Evolutionary conservation across 2,797 vertebrate genomes (phyloP).

Genomic region (Leptoclinus maculatus): DNA sequence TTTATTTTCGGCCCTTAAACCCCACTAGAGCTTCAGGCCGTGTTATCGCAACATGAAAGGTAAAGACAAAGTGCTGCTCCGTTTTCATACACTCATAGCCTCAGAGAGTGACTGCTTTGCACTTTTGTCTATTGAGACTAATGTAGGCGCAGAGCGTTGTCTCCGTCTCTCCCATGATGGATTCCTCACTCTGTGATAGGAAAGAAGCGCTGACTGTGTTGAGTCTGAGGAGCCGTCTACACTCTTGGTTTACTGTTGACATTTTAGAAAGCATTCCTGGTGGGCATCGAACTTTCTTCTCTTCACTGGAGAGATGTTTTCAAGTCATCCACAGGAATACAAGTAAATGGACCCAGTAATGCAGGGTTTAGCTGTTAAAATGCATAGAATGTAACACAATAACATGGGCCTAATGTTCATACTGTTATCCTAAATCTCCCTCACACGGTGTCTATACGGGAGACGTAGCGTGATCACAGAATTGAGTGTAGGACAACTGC

Average conservation of each 20-base stretch:
- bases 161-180: background rate
- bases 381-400: background rate
- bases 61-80: constrained; percentile 1
- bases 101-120: background rate
- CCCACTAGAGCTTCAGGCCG: background rate
- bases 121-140: constrained; percentile 4
- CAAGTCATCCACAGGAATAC: background rate
- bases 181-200: background rate
- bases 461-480: background rate
- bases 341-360: background rate
- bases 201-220: background rate
- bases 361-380: background rate
- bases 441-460: background rate
- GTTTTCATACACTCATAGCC: background rate
- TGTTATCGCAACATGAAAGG: constrained; percentile 12
- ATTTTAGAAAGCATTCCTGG: constrained; percentile 4
- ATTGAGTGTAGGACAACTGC: background rate
- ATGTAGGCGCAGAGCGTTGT: background rate
- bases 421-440: background rate
- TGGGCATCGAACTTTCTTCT: constrained; percentile 8
- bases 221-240: background rate
- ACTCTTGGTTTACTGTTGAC: constrained; percentile 1
- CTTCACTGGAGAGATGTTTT: background rate
- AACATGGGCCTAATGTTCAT: background rate
- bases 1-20: no score